Evolutionary conservation across 2,797 vertebrate species (phyloP), one percentile per base, ranked within the genome.

Genomic region (Etheostoma perlongum): DNA sequence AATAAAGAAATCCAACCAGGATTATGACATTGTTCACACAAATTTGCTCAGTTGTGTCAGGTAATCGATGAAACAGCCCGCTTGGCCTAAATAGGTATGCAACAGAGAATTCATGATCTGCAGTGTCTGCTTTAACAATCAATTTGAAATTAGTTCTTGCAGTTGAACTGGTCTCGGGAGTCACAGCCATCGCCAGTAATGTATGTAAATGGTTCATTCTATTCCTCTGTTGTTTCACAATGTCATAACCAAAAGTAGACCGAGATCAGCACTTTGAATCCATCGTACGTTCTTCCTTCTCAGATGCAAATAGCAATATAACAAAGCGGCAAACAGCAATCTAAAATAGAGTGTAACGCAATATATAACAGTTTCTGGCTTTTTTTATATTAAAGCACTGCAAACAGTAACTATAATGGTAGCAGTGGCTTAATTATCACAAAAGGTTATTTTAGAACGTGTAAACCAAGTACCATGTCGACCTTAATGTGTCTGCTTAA

Each of bases 51-150:
- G 11, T 54, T 49, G 30, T 53, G 64, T 63, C 58, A 51, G 48
- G 55, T 46, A 47, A n/a, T 21, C 55, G 49, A 51, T 68, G 64
- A 67, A 51, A 62, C 27, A 66, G 49, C 21, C 62, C 23, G 47
- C 51, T 70, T 67, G 51, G 49, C 55, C 65, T 77, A 47, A 62
- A 84, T 73, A 51, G 73, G 54, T 58, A 67, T 62, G 48, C 42
- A 64, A 33, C 40, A 33, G 55, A 57, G 27, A 70, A 61, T 66
- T 52, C 30, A 66, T 44, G 53, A 72, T 76, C 47, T 30, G 23
- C 64, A 73, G 73, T 76, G 68, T 79, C 18, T 52, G 27, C 48
- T 65, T 69, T 51, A 59, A 74, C 64, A 79, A 27, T 59, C 46
- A 19, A 15, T 58, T 59, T 72, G 30, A 66, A 74, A 74, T 74